Conservation (phyloP, 2,797 vertebrate genomes). For the Platyrinchus mystaceus region DNA sequence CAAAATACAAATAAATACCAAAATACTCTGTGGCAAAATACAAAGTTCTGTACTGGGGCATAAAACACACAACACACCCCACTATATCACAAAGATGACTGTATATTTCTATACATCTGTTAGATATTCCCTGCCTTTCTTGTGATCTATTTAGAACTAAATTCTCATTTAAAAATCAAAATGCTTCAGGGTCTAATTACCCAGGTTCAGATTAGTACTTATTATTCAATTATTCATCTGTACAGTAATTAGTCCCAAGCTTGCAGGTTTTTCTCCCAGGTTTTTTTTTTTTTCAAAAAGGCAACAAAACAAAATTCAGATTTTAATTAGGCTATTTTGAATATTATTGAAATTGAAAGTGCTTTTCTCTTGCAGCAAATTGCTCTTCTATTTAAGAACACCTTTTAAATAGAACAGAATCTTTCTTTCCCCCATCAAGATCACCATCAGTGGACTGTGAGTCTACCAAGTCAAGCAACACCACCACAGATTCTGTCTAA, state of each 20-base stretch:
- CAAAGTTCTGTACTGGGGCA: neutral
- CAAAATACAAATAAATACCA: neutral
- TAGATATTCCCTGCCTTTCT: neutral
- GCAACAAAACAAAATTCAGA: neutral
- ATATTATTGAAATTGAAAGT: neutral
- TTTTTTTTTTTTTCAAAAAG: too few relatives aligned
- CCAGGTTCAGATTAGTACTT: neutral
- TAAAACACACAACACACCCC: neutral
- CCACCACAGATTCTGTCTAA: neutral
- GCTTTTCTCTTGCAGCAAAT: neutral
- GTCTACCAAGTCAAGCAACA: neutral
- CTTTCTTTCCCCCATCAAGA: neutral
- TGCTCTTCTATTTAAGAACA: neutral
- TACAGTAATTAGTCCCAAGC: neutral
- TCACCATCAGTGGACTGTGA: neutral
- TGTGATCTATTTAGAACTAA: neutral
- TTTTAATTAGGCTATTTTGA: neutral
- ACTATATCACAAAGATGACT: neutral
- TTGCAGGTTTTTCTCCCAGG: neutral
- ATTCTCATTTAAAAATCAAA: constrained; percentile 22
- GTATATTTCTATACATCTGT: neutral
- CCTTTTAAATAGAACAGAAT: neutral
- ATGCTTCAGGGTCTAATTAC: neutral
- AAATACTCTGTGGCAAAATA: neutral
- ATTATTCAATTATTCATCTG: constrained; percentile 24